phyloP scores from a whole-genome alignment of 2,797 vertebrate genomes.

The Gymnothorax javanicus region DNA sequence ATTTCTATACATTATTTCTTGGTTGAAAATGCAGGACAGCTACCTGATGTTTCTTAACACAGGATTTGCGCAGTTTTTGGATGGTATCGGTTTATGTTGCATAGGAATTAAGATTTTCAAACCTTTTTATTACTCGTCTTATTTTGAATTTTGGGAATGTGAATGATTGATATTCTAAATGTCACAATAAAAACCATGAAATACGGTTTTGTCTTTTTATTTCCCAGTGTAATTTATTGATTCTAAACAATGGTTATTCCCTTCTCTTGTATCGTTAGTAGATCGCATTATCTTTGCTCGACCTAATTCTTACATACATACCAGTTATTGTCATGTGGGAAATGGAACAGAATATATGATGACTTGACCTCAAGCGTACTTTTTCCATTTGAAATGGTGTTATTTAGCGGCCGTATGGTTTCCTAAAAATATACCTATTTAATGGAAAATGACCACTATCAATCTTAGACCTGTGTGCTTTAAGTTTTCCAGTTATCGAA shows the following conservation, averaged over 20 bases:
- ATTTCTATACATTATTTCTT: background rate
- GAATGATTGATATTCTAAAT: constrained; percentile 89
- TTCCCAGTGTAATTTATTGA: constrained; percentile 86
- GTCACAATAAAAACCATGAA: constrained; percentile 99
- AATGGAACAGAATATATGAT: background rate
- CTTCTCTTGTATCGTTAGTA: constrained; percentile 23
- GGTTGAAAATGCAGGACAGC: constrained; percentile 25
- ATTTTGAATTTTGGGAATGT: constrained; percentile 86
- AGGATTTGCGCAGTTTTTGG: constrained; percentile 10
- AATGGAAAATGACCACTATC: background rate
- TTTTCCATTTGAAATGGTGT: constrained; percentile 14
- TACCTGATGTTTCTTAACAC: constrained; percentile 4
- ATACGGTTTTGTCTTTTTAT: constrained; percentile 99
- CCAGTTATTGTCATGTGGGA: background rate
- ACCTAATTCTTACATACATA: background rate
- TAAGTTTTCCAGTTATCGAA: background rate
- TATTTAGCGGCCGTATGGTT: background rate
- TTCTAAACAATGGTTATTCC: constrained; percentile 31
- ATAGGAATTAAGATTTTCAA: constrained; percentile 37
- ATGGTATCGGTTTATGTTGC: background rate
- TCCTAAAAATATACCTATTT: background rate
- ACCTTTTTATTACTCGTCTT: constrained; percentile 76
- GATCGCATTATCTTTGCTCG: background rate
- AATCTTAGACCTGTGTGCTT: background rate
- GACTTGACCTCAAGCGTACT: background rate